Conservation (phyloP, 53 echinoderm and acorn worm species). For the Hippasteria phrygiana region DNA sequence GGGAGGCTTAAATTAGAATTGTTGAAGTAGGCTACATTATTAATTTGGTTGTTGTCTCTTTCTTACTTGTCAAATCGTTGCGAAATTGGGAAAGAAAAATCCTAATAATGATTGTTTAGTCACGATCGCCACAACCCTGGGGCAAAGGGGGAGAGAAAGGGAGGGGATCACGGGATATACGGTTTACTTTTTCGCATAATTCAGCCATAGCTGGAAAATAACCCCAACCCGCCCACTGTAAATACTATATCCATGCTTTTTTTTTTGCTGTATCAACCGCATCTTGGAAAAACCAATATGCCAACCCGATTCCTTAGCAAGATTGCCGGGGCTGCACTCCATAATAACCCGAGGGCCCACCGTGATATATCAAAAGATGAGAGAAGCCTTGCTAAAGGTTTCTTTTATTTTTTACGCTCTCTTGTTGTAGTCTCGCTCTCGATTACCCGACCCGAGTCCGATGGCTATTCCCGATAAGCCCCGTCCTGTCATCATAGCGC, state of each 20-base stretch:
- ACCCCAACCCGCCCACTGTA: not conserved
- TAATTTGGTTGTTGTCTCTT: not conserved
- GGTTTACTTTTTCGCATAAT: not conserved
- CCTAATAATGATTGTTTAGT: slow-evolving; percentile 5
- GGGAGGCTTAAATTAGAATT: not conserved
- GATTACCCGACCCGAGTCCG: not conserved
- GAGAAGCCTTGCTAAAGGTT: not conserved
- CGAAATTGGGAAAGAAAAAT: not conserved
- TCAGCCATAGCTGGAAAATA: not conserved
- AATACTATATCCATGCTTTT: not conserved
- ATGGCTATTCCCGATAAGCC: slow-evolving; percentile 49
- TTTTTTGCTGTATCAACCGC: slow-evolving; percentile 46
- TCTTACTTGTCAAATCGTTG: not conserved
- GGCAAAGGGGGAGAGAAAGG: not conserved
- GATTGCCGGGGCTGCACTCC: slow-evolving; percentile 21
- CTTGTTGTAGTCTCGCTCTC: not conserved
- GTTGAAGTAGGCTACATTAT: not conserved
- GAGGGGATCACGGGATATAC: not conserved
- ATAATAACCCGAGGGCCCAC: slow-evolving; percentile 14
- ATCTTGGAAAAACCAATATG: slow-evolving; percentile 41
- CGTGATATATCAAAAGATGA: not conserved
- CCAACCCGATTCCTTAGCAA: not conserved
- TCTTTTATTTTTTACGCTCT: not conserved
- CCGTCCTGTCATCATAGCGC: slow-evolving; percentile 30
- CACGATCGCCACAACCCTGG: not conserved